phyloP scores from a whole-genome alignment of 1,140 invertebrate species.

The Cyclargus thomasi region DNA sequence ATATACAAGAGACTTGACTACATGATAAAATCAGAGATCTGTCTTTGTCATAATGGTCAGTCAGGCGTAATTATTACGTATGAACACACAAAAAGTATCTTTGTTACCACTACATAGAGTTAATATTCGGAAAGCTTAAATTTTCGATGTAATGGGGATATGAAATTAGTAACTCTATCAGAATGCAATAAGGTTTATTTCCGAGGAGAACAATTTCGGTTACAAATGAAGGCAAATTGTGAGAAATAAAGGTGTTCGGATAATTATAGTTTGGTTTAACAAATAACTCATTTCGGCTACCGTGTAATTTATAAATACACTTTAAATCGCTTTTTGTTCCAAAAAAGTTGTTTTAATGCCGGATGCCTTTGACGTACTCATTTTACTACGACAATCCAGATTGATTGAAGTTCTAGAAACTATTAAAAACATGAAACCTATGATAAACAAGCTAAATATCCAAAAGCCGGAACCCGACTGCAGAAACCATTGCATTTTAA shows the following conservation, averaged over 20 bases:
- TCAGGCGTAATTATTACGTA: slow-evolving; percentile 25
- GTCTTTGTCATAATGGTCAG: slow-evolving; percentile 33
- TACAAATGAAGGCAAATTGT: slow-evolving; percentile 44
- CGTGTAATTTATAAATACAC: slow-evolving; percentile 49
- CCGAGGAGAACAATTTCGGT: slow-evolving; percentile 17
- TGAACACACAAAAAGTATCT: not conserved
- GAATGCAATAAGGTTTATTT: slow-evolving; percentile 10
- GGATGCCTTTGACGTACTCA: not conserved
- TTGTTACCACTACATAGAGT: not conserved
- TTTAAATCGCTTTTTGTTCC: slow-evolving; percentile 12
- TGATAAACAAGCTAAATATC: no score
- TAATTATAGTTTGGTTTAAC: slow-evolving; percentile 50
- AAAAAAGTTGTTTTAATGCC: slow-evolving; percentile 16
- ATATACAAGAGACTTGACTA: slow-evolving; percentile 3
- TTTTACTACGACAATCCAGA: not conserved
- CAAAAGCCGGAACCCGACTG: no score
- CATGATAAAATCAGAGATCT: slow-evolving; percentile 29
- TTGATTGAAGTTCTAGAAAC: not conserved
- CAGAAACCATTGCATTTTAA: no score
- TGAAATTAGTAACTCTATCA: slow-evolving; percentile 11
- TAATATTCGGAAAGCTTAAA: not conserved
- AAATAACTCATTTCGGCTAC: slow-evolving; percentile 52
- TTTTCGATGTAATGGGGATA: no score
- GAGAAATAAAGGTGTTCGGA: slow-evolving; percentile 51
- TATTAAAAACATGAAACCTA: no score